Conservation (phyloP, 2,888 invertebrate genomes). For the Lithosia quadra region DNA sequence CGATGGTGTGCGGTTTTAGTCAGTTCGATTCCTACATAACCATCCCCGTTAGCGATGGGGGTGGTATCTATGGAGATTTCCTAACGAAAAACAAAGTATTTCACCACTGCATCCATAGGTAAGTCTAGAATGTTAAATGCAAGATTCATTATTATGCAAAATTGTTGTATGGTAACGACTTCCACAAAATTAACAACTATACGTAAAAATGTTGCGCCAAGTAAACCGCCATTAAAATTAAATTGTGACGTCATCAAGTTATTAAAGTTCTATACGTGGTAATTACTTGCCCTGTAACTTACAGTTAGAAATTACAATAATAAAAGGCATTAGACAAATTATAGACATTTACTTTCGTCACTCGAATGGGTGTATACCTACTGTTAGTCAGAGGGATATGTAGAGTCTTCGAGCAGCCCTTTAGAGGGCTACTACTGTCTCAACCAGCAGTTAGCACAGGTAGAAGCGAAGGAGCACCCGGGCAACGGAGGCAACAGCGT, state of each 20-base stretch:
- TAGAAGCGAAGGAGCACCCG: too few species aligned
- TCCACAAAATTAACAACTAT: not conserved
- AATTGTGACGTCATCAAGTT: not conserved
- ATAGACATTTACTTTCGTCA: slow-evolving; percentile 6
- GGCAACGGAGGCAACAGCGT: too few species aligned
- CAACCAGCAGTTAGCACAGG: too few species aligned
- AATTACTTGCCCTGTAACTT: slow-evolving; percentile 10
- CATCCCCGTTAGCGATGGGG: too few species aligned
- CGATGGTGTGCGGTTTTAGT: too few species aligned
- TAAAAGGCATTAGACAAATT: not conserved
- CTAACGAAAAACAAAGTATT: not conserved
- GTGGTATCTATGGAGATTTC: too few species aligned
- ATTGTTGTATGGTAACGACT: not conserved
- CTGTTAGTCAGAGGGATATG: too few species aligned
- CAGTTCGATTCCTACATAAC: too few species aligned
- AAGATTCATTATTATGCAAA: not conserved
- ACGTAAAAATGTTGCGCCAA: not conserved
- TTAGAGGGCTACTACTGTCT: too few species aligned
- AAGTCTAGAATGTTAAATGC: slow-evolving; percentile 4
- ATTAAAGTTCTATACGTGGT: not conserved
- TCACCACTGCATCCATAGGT: not conserved
- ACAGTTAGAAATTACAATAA: slow-evolving; percentile 1
- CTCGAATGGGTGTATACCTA: too few species aligned
- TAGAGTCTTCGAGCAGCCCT: too few species aligned
- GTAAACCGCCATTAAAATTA: not conserved